Evolutionary conservation across 2,888 invertebrate genomes (phyloP).

Genomic region (Himalopsyche japonica): DNA sequence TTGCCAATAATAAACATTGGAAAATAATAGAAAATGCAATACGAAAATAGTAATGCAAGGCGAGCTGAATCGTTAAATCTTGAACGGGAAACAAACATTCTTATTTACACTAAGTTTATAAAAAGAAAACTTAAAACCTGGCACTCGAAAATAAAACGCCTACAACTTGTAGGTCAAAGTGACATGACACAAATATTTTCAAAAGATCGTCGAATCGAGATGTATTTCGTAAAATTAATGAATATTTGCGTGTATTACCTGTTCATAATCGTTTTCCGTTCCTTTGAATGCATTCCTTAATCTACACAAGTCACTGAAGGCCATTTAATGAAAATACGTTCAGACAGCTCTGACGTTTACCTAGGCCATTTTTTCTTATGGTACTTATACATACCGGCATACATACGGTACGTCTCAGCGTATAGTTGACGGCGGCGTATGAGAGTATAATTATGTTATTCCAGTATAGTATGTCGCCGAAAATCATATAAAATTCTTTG

Average conservation of each 20-base stretch:
- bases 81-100: neutral
- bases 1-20: neutral
- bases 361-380: conserved; percentile 59
- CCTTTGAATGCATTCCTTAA: conserved; percentile 59
- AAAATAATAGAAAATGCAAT: neutral
- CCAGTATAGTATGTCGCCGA: neutral
- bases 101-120: neutral
- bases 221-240: conserved; percentile 45
- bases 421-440: neutral
- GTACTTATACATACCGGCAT: conserved; percentile 1
- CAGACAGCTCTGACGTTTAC: conserved; percentile 47
- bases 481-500: neutral
- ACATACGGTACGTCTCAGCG: neutral
- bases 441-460: neutral
- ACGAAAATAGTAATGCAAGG: neutral
- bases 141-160: conserved; percentile 28
- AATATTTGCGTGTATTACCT: conserved; percentile 47
- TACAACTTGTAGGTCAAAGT: conserved; percentile 35
- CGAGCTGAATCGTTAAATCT: neutral
- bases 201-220: conserved; percentile 16
- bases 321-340: conserved; percentile 62
- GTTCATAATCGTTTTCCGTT: conserved; percentile 60
- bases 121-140: neutral
- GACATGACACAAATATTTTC: conserved; percentile 35
- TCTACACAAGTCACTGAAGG: conserved; percentile 62